A percentile compares a stretch with the other conserved stretches of the same genome.
Conservation (phyloP, 53 echinoderm and acorn worm species). For the Astropecten irregularis region DNA sequence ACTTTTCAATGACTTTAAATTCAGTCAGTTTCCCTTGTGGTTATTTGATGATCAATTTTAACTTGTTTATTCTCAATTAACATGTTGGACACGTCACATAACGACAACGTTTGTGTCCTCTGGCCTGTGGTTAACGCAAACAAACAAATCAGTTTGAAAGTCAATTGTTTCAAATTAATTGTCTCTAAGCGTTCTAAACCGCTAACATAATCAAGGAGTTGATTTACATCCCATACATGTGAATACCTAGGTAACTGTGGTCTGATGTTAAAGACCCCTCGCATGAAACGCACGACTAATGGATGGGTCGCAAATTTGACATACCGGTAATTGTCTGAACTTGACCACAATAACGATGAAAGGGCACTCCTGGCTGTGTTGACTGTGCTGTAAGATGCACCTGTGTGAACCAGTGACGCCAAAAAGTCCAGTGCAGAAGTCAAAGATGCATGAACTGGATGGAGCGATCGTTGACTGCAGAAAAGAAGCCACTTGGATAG, state of each 20-base stretch:
- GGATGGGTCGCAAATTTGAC: neutral
- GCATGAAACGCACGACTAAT: neutral
- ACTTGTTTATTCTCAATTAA: neutral
- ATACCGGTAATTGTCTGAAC: neutral
- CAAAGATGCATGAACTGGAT: neutral
- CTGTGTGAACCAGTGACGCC: neutral
- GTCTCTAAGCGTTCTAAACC: neutral
- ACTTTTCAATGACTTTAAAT: too few species aligned
- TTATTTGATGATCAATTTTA: constrained; percentile 1
- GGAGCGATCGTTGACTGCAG: neutral
- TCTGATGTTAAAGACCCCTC: neutral
- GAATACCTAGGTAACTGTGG: constrained; percentile 1
- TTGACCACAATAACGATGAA: neutral
- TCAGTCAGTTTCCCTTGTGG: too few species aligned
- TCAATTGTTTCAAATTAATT: neutral
- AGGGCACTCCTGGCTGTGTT: neutral
- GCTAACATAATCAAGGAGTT: neutral
- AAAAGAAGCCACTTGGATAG: neutral
- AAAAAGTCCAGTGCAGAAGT: neutral
- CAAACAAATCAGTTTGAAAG: constrained; percentile 7
- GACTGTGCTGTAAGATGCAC: neutral
- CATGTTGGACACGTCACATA: constrained; percentile 2
- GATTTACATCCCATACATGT: neutral
- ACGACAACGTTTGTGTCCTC: constrained; percentile 11
- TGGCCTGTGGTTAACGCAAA: constrained; percentile 17